Evolutionary conservation across 2,888 invertebrate genomes (phyloP).

Genomic region (Cephus pygmeus): DNA sequence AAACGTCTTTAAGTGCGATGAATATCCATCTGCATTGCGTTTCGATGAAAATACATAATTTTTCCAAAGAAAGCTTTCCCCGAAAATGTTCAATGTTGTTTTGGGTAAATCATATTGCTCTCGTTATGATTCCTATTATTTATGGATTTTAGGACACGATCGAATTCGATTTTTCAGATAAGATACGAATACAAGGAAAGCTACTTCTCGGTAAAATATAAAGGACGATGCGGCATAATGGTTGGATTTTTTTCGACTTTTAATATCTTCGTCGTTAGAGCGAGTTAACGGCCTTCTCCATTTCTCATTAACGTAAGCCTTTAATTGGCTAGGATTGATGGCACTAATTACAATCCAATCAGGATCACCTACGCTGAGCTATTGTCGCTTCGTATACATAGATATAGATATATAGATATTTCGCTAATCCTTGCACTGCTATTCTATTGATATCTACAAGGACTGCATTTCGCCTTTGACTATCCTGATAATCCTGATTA

Average conservation of each 20-base stretch:
- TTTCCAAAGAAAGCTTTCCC: neutral
- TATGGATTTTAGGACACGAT: neutral
- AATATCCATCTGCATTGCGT: neutral
- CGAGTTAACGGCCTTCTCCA: constrained; percentile 28
- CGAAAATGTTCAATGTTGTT: neutral
- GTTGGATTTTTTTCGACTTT: neutral
- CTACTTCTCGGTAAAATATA: neutral
- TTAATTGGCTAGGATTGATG: constrained; percentile 39
- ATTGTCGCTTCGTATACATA: constrained; percentile 21
- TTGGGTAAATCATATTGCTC: neutral
- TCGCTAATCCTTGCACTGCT: constrained; percentile 9
- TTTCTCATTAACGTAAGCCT: constrained; percentile 39
- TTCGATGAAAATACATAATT: too few relatives aligned
- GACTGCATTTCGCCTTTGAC: neutral
- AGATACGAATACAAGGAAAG: neutral
- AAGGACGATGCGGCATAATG: neutral
- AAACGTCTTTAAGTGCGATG: neutral
- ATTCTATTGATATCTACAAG: neutral
- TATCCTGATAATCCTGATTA: neutral
- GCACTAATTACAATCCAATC: constrained; percentile 45
- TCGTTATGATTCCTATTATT: neutral
- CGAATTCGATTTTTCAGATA: neutral
- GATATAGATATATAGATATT: constrained; percentile 3
- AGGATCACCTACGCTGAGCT: constrained; percentile 30
- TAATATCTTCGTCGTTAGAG: neutral